phyloP scores from a whole-genome alignment of 2,888 invertebrate species.

The Rhingia campestris region DNA sequence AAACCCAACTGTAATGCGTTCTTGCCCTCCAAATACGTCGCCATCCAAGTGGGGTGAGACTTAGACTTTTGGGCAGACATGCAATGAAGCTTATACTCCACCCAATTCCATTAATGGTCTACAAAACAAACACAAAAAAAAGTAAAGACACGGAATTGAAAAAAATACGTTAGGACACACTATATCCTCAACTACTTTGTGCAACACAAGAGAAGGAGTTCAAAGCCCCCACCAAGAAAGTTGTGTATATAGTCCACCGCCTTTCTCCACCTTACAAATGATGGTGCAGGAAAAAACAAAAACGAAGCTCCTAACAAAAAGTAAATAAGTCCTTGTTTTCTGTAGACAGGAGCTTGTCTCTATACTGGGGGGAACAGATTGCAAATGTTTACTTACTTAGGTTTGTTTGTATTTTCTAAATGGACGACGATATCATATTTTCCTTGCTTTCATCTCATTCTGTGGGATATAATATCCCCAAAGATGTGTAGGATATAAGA shows the following conservation, averaged over 20 bases:
- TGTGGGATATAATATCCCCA: slow-evolving; percentile 6
- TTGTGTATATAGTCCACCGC: slow-evolving; percentile 9
- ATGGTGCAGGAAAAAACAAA: not conserved
- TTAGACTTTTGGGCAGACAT: slow-evolving; percentile 39
- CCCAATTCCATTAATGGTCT: slow-evolving; percentile 44
- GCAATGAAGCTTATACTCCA: slow-evolving; percentile 45
- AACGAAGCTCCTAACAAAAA: slow-evolving; percentile 16
- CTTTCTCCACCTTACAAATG: not conserved
- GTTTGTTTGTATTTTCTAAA: slow-evolving; percentile 41
- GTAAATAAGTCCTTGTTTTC: slow-evolving; percentile 44
- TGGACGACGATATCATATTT: slow-evolving; percentile 41
- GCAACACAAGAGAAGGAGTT: slow-evolving; percentile 14
- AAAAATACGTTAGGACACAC: slow-evolving; percentile 10
- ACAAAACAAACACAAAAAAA: slow-evolving; percentile 21
- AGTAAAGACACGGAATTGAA: slow-evolving; percentile 5
- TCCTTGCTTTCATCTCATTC: slow-evolving; percentile 23
- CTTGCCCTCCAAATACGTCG: slow-evolving; percentile 15
- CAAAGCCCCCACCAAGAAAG: slow-evolving; percentile 28
- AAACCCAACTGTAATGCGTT: slow-evolving; percentile 24
- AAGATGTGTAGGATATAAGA: not conserved
- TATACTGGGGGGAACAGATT: slow-evolving; percentile 12
- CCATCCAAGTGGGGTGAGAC: not conserved
- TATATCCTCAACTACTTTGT: slow-evolving; percentile 6
- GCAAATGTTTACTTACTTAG: slow-evolving; percentile 34
- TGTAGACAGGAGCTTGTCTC: not conserved